Conservation (phyloP, 2,888 invertebrate species). For the Glomeris marginata region DNA sequence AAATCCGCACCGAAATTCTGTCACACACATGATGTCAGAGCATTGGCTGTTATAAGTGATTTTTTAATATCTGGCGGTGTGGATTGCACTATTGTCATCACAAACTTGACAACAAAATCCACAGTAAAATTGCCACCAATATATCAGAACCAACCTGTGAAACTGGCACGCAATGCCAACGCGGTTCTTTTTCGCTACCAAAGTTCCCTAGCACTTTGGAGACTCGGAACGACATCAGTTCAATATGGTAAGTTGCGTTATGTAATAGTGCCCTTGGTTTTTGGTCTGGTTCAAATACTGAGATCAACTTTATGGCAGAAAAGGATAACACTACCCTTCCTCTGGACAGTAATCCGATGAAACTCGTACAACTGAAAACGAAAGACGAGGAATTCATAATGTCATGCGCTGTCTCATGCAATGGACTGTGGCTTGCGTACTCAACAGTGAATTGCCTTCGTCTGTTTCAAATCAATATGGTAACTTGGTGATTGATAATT, state of each 20-base stretch:
- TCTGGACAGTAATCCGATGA: constrained; percentile 41
- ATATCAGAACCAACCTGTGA: constrained; percentile 21
- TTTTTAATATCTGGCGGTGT: constrained; percentile 58
- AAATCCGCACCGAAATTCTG: constrained; percentile 59
- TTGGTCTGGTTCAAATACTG: not conserved
- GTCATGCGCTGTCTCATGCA: constrained; percentile 51
- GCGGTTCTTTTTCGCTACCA: constrained; percentile 30
- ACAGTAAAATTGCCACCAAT: constrained; percentile 2
- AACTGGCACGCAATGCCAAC: constrained; percentile 25
- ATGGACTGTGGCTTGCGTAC: constrained; percentile 57
- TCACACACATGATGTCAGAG: constrained; percentile 76
- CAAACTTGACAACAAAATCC: constrained; percentile 6
- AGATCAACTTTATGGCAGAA: not conserved
- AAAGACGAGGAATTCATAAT: constrained; percentile 49
- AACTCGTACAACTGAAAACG: constrained; percentile 50
- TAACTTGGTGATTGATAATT: not conserved
- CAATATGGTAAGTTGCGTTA: constrained; percentile 5
- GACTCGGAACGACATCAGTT: constrained; percentile 33
- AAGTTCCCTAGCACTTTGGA: constrained; percentile 32
- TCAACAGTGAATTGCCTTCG: constrained; percentile 50
- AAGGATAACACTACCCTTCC: constrained; percentile 23
- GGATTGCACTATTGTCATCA: constrained; percentile 1
- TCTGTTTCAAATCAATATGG: constrained; percentile 39
- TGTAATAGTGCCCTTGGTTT: not conserved
- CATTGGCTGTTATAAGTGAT: constrained; percentile 46